phyloP scores from a whole-genome alignment of 1,140 invertebrate genomes.

The Scaptodrosophila lebanonensis region DNA sequence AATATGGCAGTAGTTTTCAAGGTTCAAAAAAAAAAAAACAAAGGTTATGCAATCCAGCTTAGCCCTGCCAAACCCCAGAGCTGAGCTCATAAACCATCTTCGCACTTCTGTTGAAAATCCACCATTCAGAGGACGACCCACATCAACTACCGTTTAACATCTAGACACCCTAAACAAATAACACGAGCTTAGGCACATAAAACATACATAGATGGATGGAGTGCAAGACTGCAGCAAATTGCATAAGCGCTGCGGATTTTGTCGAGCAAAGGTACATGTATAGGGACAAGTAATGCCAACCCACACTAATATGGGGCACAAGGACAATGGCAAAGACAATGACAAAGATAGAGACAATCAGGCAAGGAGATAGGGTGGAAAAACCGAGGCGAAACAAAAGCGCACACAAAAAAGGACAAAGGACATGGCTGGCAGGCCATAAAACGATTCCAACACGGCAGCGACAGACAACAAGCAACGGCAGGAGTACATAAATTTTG shows the following conservation, averaged over 20 bases:
- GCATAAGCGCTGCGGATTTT: slow-evolving; percentile 56
- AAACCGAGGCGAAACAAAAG: slow-evolving; percentile 20
- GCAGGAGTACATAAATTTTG: slow-evolving; percentile 57
- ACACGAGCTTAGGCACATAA: slow-evolving; percentile 9
- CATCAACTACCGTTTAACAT: slow-evolving; percentile 43
- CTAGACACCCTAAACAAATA: slow-evolving; percentile 35
- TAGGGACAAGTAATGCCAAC: slow-evolving; percentile 52
- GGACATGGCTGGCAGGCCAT: slow-evolving; percentile 41
- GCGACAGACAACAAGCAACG: background rate
- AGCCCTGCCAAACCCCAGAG: slow-evolving; percentile 25
- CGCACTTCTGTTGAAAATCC: no score
- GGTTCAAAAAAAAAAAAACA: background rate
- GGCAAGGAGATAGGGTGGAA: slow-evolving; percentile 14
- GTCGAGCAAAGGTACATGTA: slow-evolving; percentile 19
- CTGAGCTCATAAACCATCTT: no score
- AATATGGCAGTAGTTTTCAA: slow-evolving; percentile 12
- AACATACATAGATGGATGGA: slow-evolving; percentile 1
- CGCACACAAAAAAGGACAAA: slow-evolving; percentile 40
- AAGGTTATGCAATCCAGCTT: slow-evolving; percentile 42
- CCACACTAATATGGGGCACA: no score
- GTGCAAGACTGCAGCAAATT: slow-evolving; percentile 62
- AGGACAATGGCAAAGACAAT: no score
- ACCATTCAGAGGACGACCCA: no score
- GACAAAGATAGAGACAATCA: slow-evolving; percentile 39
- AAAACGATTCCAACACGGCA: slow-evolving; percentile 42